Percentiles rank a stretch among this genome's conserved stretches.
These are phyloP conservation scores for Pseudanteris insignis DNA, from an alignment of 2,888 invertebrate genomes.

Conservation along the genomic window DNA sequence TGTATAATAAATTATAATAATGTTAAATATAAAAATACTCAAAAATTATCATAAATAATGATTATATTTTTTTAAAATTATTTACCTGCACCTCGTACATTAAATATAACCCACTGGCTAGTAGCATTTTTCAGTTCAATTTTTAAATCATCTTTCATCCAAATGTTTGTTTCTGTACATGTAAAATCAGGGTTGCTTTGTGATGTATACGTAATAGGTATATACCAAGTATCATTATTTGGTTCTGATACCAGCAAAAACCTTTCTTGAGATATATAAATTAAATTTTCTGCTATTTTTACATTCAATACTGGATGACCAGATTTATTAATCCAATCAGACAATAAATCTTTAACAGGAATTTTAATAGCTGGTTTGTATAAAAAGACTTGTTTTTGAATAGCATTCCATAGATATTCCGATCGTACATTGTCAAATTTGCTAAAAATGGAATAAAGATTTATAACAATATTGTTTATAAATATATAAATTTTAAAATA, in stretches of 20 bases:
- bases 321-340: constrained; percentile 68
- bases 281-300: constrained; percentile 55
- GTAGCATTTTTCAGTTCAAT: constrained; percentile 65
- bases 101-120: constrained; percentile 55
- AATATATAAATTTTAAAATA: no score
- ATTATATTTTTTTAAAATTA: no score
- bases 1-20: no score
- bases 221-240: constrained; percentile 61
- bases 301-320: constrained; percentile 69
- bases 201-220: constrained; percentile 79
- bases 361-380: constrained; percentile 5
- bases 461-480: no score
- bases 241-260: constrained; percentile 59
- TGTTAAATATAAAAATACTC: no score
- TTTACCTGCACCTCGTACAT: constrained; percentile 47
- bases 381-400: constrained; percentile 35
- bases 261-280: constrained; percentile 55
- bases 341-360: constrained; percentile 64
- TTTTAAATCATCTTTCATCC: constrained; percentile 39
- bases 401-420: constrained; percentile 50
- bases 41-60: no score
- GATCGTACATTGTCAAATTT: constrained; percentile 46
- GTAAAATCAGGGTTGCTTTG: constrained; percentile 67
- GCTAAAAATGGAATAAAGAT: constrained; percentile 17
- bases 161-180: constrained; percentile 18